These are phyloP conservation scores for Oceanites oceanicus DNA, from an alignment of 2,113 vertebrate genomes.

Conservation along the genomic window DNA sequence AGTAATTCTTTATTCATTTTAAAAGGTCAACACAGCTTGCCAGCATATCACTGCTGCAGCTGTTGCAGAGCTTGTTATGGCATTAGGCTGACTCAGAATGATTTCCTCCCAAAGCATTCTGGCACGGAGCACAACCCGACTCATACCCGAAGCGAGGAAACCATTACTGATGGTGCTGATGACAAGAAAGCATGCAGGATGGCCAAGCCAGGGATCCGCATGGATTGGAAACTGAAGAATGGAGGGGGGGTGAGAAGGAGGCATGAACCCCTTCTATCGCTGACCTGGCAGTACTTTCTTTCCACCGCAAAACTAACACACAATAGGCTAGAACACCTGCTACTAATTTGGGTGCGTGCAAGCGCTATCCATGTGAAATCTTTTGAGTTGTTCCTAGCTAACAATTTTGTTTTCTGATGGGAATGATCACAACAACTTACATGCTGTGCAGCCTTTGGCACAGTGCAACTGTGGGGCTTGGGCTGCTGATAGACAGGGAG, in stretches of 20 bases:
- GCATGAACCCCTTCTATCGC: not conserved
- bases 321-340: not conserved
- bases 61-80: slow-evolving; percentile 67
- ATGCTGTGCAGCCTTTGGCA: slow-evolving; percentile 19
- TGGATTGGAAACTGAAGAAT: not conserved
- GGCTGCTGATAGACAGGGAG: slow-evolving; percentile 1
- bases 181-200: slow-evolving; percentile 27
- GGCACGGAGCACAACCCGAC: slow-evolving; percentile 6
- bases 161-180: slow-evolving; percentile 24
- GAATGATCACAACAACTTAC: slow-evolving; percentile 21
- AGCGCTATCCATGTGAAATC: not conserved
- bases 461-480: not conserved
- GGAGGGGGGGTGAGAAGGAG: not conserved
- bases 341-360: slow-evolving; percentile 13
- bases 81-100: slow-evolving; percentile 58
- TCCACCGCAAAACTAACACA: not conserved
- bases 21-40: slow-evolving; percentile 64
- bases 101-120: slow-evolving; percentile 60
- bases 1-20: slow-evolving; percentile 64
- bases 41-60: slow-evolving; percentile 62
- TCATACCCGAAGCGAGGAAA: slow-evolving; percentile 19
- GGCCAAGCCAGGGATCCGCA: not conserved
- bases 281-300: not conserved
- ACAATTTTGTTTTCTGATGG: not conserved
- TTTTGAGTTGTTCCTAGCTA: slow-evolving; percentile 5